Evolutionary conservation across 2,888 invertebrate species (phyloP), one percentile per base, ranked within the genome.

Genomic region (Galerucella calmariensis): DNA sequence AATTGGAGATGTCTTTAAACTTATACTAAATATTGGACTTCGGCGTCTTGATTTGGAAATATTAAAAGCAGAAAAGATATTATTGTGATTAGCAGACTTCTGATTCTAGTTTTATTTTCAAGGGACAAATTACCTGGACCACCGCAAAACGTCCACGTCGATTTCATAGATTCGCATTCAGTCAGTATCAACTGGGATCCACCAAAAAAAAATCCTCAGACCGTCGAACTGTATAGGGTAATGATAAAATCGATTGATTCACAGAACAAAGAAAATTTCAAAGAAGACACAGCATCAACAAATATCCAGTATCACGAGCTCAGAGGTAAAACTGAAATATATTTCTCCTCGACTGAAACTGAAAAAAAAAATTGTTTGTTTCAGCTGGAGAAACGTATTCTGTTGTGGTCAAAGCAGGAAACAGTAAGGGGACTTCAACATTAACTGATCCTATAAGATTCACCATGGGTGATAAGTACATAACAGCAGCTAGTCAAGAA

Each of bases 331-430:
- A 41, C 1, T 12, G 11, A 2, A 48, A 12, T 48, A 5, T 48
- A 48, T 48, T 48, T 12, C 3, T 4, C 11, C 14, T 16, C 16
- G 48, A 66, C 1, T 66, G 44, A 35, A 16, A 46, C 14, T 14
- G 9, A 3, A n/a, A 2, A 66, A 44, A 24, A 44, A 20, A 12
- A 16, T 46, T 48, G 8, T 24, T 44, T 16, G 3, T 75, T 77
- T n/a, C 59, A 82, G 93, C 94, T 77, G 94, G 93, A 79, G 90
- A 92, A 65, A 89, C 91, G 1, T 96, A 96, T 85, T 95, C 95
- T 86, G 91, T 94, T 79, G 93, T 94, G 2, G 92, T 95, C 0
- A 95, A 95, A 86, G 94, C 95, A 35, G 94, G 94, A 69, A 96
- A 95, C 72, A 82, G 79, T 75, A 82, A 81, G 75, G 93, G 93